These are phyloP conservation scores for Drosophila bipectinata DNA, from an alignment of 1,140 invertebrate genomes.

Conservation along the genomic window DNA sequence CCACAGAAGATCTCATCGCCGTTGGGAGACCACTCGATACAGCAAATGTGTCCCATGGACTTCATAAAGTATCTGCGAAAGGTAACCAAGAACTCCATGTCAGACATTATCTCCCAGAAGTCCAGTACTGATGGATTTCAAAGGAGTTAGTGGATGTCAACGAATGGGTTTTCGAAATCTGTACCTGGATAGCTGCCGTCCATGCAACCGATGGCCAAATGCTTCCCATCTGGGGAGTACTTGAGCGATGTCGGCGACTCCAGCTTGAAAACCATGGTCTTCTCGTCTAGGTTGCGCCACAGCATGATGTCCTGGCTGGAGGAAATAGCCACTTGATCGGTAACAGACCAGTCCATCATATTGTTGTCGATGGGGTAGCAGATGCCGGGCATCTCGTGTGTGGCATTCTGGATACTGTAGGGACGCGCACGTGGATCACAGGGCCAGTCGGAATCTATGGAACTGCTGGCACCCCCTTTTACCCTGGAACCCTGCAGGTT, in stretches of 20 bases:
- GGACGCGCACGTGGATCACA: slow-evolving; percentile 65
- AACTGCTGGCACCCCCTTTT: not conserved
- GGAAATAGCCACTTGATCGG: slow-evolving; percentile 69
- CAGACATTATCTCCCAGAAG: slow-evolving; percentile 57
- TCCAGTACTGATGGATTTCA: slow-evolving; percentile 53
- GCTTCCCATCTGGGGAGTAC: slow-evolving; percentile 67
- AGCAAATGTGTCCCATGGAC: slow-evolving; percentile 42
- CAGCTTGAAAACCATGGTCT: slow-evolving; percentile 69
- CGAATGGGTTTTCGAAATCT: not conserved
- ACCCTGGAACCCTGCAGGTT: slow-evolving; percentile 11
- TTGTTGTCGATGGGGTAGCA: slow-evolving; percentile 54
- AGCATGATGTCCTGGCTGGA: slow-evolving; percentile 70
- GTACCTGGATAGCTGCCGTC: slow-evolving; percentile 55
- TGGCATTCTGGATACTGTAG: slow-evolving; percentile 59
- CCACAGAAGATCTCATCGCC: slow-evolving; percentile 64
- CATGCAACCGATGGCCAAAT: slow-evolving; percentile 68
- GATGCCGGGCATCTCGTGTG: slow-evolving; percentile 69
- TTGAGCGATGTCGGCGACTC: slow-evolving; percentile 56
- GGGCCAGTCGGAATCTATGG: slow-evolving; percentile 60
- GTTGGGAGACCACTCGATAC: slow-evolving; percentile 68
- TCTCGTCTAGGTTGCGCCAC: slow-evolving; percentile 63
- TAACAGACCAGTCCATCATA: slow-evolving; percentile 73
- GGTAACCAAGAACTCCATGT: slow-evolving; percentile 52
- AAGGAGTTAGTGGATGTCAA: not conserved
- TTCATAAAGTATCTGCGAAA: slow-evolving; percentile 55